Conservation (phyloP, 2,888 invertebrate species). For the Morinoia aosen region DNA sequence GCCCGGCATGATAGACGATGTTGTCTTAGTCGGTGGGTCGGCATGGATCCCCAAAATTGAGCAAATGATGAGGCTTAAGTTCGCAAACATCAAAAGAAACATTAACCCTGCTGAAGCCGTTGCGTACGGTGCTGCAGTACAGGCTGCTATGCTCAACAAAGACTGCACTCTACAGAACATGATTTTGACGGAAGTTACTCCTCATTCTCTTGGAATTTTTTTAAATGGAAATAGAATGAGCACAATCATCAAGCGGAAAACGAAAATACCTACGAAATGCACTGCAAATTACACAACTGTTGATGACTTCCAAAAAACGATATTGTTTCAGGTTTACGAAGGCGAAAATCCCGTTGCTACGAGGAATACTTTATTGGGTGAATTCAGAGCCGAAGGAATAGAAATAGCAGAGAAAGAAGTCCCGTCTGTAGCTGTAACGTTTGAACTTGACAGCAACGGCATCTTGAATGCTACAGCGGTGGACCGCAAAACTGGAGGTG, state of each 20-base stretch:
- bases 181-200: background rate
- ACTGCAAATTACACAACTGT: background rate
- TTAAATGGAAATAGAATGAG: background rate
- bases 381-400: background rate
- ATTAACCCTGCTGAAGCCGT: no score
- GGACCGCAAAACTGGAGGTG: background rate
- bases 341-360: background rate
- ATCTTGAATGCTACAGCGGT: background rate
- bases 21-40: no score
- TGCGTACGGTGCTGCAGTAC: no score
- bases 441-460: background rate
- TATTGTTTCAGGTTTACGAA: background rate
- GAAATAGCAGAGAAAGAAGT: no score
- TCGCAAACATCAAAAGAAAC: no score
- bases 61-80: constrained; percentile 69
- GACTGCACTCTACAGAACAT: background rate
- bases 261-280: background rate
- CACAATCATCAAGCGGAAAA: background rate
- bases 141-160: constrained; percentile 50
- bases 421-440: no score
- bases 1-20: no score
- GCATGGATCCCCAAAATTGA: no score
- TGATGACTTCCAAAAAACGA: background rate
- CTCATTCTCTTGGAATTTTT: background rate
- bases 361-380: background rate